These are phyloP conservation scores for Drosophila orena DNA, from an alignment of 1,140 invertebrate genomes.

Conservation along the genomic window DNA sequence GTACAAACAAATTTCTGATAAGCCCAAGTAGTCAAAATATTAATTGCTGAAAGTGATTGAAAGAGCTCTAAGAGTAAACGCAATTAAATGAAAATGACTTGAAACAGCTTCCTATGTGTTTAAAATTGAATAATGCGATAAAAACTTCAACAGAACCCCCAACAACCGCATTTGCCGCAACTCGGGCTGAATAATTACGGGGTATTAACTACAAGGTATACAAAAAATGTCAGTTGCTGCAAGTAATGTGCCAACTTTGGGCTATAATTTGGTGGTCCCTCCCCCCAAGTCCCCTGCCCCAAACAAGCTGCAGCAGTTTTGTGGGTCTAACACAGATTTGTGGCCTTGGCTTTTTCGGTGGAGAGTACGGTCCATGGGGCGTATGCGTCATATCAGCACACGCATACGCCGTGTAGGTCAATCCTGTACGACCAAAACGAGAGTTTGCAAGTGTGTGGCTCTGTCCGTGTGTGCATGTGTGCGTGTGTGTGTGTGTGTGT, in stretches of 20 bases:
- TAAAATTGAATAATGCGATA: background rate
- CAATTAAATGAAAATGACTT: background rate
- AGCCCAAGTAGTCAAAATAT: too few relatives aligned
- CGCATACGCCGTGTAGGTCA: constrained; percentile 78
- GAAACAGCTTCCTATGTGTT: background rate
- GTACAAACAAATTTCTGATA: too few relatives aligned
- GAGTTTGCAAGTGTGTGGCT: constrained; percentile 3
- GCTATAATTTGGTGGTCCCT: constrained; percentile 69
- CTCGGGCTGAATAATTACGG: constrained; percentile 36
- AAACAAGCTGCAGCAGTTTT: constrained; percentile 30
- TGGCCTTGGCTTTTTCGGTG: constrained; percentile 57
- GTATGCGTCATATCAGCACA: constrained; percentile 72
- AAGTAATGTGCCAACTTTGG: constrained; percentile 78
- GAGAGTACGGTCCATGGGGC: constrained; percentile 47
- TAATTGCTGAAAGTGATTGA: too few relatives aligned
- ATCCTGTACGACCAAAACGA: constrained; percentile 57
- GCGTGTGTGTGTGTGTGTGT: constrained; percentile 1
- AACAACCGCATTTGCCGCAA: background rate
- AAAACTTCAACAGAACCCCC: background rate
- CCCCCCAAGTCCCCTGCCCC: background rate
- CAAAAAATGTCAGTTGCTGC: constrained; percentile 62
- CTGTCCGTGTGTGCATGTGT: constrained; percentile 16
- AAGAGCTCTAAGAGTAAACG: background rate
- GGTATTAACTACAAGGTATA: constrained; percentile 64
- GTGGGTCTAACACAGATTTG: constrained; percentile 72